Conservation (phyloP, 2,888 invertebrate genomes). For the Osedax frankpressi region DNA sequence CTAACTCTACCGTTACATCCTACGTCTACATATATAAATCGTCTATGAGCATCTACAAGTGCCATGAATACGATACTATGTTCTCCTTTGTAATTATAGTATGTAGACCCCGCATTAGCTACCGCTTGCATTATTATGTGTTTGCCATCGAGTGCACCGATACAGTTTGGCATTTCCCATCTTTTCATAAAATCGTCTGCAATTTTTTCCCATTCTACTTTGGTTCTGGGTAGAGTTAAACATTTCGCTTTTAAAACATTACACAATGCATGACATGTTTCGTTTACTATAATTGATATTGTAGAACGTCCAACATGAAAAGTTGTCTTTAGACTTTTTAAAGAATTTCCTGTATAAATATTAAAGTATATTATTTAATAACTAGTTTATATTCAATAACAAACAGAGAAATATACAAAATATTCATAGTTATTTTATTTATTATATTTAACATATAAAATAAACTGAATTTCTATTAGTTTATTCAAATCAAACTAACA, state of each 20-base stretch:
- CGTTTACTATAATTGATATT: no score
- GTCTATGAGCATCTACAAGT: conserved; percentile 19
- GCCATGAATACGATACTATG: conserved; percentile 20
- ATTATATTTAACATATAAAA: no score
- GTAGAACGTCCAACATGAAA: no score
- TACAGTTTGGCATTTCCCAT: conserved; percentile 21
- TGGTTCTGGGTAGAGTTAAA: no score
- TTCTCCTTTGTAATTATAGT: conserved; percentile 18
- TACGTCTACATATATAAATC: conserved; percentile 22
- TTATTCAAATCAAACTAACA: background rate
- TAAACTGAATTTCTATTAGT: no score
- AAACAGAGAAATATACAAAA: no score
- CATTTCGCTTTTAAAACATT: no score
- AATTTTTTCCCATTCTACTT: conserved; percentile 13
- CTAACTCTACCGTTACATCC: conserved; percentile 24
- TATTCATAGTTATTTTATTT: background rate
- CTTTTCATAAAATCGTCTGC: conserved; percentile 15
- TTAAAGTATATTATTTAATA: no score
- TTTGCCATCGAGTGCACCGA: conserved; percentile 21
- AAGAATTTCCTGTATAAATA: no score
- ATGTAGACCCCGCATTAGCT: background rate
- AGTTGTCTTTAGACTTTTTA: no score
- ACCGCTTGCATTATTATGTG: conserved; percentile 11
- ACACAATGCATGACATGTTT: no score
- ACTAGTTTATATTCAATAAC: no score